Conservation (phyloP, 2,888 invertebrate species). For the Limnephilus marmoratus region DNA sequence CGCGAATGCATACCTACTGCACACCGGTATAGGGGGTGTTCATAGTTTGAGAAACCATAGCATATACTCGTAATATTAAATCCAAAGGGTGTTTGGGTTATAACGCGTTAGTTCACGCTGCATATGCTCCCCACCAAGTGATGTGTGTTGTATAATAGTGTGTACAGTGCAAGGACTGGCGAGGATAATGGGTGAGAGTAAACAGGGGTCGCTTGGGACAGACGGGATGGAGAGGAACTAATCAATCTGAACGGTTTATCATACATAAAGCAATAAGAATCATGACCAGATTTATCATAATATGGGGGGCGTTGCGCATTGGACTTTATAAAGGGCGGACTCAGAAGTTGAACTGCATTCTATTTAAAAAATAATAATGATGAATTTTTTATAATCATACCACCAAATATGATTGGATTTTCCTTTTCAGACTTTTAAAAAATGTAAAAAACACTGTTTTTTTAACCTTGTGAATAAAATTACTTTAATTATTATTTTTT, state of each 20-base stretch:
- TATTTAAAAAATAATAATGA: too few species aligned
- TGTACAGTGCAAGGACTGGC: not conserved
- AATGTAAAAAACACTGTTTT: too few species aligned
- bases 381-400: too few species aligned
- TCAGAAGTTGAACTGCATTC: too few species aligned
- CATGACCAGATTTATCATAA: not conserved
- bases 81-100: not conserved
- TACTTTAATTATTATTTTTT: too few species aligned
- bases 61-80: not conserved
- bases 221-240: constrained; percentile 3
- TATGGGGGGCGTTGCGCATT: not conserved
- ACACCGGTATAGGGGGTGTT: not conserved
- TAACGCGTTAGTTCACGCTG: not conserved
- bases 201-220: constrained; percentile 23
- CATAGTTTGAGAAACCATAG: not conserved
- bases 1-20: not conserved
- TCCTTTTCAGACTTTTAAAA: too few species aligned
- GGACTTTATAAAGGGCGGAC: not conserved
- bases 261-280: not conserved
- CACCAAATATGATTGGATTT: too few species aligned
- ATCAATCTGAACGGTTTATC: constrained; percentile 25
- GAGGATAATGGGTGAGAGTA: constrained; percentile 23
- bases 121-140: not conserved
- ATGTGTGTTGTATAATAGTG: constrained; percentile 3
- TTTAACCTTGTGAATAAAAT: too few species aligned